Percentiles rank a stretch among this genome's conserved stretches.
phyloP scores from a whole-genome alignment of 2,797 vertebrate genomes.

The Loris lydekkerianus region DNA sequence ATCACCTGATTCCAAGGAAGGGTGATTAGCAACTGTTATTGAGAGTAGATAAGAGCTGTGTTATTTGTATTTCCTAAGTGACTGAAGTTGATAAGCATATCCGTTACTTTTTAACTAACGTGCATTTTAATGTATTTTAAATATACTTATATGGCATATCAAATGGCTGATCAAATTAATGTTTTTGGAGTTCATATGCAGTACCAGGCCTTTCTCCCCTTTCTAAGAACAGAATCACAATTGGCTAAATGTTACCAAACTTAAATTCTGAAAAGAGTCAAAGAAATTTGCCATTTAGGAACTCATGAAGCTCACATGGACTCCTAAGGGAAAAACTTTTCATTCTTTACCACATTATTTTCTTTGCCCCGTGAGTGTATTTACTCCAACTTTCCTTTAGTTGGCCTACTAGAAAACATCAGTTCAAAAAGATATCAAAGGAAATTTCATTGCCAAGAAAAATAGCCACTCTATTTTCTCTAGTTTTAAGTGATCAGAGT shows the following conservation, averaged over 20 bases:
- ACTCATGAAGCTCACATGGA: neutral
- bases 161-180: slow-evolving; percentile 55
- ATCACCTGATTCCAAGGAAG: too few relatives aligned
- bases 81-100: neutral
- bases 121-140: slow-evolving; percentile 41
- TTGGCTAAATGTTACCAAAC: slow-evolving; percentile 30
- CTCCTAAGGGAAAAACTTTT: slow-evolving; percentile 1
- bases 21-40: too few relatives aligned
- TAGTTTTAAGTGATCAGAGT: neutral
- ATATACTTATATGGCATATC: slow-evolving; percentile 11
- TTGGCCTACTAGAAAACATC: slow-evolving; percentile 7
- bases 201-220: neutral
- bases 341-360: slow-evolving; percentile 16
- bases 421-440: slow-evolving; percentile 40
- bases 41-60: neutral
- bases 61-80: slow-evolving; percentile 34
- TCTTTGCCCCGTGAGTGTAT: slow-evolving; percentile 3
- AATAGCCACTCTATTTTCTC: slow-evolving; percentile 39
- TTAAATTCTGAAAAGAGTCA: slow-evolving; percentile 56
- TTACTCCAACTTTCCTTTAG: slow-evolving; percentile 14
- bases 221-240: slow-evolving; percentile 14
- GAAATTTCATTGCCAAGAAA: slow-evolving; percentile 21
- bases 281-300: neutral
- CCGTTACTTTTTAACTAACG: slow-evolving; percentile 45
- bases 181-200: neutral